Percentiles rank a stretch among this genome's conserved stretches.
Evolutionary conservation across 2,888 invertebrate genomes (phyloP).

Genomic region (Mycogona germanica): DNA sequence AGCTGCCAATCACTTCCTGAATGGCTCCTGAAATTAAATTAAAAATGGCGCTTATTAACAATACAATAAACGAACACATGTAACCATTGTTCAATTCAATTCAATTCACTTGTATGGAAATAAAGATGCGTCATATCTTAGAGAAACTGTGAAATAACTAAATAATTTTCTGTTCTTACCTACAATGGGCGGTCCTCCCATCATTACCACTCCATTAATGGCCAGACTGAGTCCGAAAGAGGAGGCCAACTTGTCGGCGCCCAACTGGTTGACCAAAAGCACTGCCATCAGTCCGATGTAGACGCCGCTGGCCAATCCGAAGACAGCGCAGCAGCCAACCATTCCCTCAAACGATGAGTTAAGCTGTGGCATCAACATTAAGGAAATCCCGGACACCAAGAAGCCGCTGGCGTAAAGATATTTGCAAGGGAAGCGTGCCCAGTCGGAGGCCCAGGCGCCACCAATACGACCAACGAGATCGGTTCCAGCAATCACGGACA

Average conservation of each 20-base stretch:
- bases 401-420: constrained; percentile 72
- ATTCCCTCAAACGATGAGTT: constrained; percentile 36
- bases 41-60: constrained; percentile 1
- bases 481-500: constrained; percentile 66
- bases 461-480: constrained; percentile 74
- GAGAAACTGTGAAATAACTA: not conserved
- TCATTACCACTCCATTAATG: constrained; percentile 66
- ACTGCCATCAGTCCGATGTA: constrained; percentile 78
- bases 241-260: constrained; percentile 68
- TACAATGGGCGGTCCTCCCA: constrained; percentile 72
- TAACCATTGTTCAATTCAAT: not conserved
- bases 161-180: constrained; percentile 36
- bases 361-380: constrained; percentile 56
- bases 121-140: not conserved
- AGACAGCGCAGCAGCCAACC: constrained; percentile 56
- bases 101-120: not conserved
- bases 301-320: constrained; percentile 69
- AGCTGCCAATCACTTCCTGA: constrained; percentile 29
- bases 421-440: constrained; percentile 60
- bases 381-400: constrained; percentile 58
- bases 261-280: constrained; percentile 77
- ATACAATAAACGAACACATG: not conserved
- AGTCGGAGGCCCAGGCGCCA: constrained; percentile 69
- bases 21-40: constrained; percentile 15
- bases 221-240: constrained; percentile 77